Conservation (phyloP, 2,888 invertebrate genomes). For the Oconnorella tubifera region DNA sequence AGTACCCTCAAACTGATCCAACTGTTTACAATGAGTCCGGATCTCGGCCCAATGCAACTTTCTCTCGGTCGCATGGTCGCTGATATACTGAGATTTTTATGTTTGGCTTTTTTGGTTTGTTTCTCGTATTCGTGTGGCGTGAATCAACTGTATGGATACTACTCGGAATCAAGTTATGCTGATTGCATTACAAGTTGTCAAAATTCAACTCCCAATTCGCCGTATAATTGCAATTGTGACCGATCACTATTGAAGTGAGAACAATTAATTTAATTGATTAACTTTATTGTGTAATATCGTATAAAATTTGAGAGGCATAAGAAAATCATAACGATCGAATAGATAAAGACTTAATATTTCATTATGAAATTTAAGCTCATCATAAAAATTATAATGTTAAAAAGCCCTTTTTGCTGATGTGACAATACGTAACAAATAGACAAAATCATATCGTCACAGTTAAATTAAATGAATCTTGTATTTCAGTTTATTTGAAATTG, state of each 20-base stretch:
- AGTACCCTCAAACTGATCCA: slow-evolving; percentile 87
- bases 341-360: too few species aligned
- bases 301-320: neutral
- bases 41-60: slow-evolving; percentile 86
- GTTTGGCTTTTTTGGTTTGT: slow-evolving; percentile 71
- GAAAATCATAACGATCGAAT: too few species aligned
- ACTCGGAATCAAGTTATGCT: slow-evolving; percentile 42
- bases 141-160: slow-evolving; percentile 86
- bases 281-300: neutral
- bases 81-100: slow-evolving; percentile 88
- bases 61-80: slow-evolving; percentile 72
- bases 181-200: slow-evolving; percentile 19
- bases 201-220: neutral
- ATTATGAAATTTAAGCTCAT: too few species aligned
- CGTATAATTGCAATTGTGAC: slow-evolving; percentile 22
- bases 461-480: too few species aligned
- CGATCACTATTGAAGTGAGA: slow-evolving; percentile 21
- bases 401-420: too few species aligned
- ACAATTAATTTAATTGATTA: too few species aligned
- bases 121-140: slow-evolving; percentile 89
- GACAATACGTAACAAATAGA: too few species aligned
- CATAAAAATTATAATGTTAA: too few species aligned
- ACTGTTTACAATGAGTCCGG: slow-evolving; percentile 87
- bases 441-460: too few species aligned
- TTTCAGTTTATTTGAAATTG: slow-evolving; percentile 88